A percentile compares a stretch with the other conserved stretches of the same genome.
Conservation (phyloP, 2,888 invertebrate species). For the Criorhina ranunculi region DNA sequence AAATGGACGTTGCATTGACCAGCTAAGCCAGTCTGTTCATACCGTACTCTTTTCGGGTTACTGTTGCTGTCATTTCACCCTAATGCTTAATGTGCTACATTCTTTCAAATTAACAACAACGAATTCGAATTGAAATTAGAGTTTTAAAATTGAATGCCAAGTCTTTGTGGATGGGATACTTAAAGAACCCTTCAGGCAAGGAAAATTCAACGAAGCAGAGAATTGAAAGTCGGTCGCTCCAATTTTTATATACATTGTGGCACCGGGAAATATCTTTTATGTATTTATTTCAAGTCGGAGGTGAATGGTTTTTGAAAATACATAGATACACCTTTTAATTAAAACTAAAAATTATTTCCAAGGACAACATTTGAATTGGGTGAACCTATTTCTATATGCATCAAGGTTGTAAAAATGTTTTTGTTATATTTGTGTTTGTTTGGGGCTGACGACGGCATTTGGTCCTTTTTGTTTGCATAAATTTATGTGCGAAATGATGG, state of each 20-base stretch:
- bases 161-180: constrained; percentile 9
- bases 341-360: constrained; percentile 1
- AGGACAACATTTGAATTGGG: constrained; percentile 3
- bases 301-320: background rate
- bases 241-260: constrained; percentile 4
- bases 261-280: background rate
- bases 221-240: constrained; percentile 48
- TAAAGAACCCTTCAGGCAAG: constrained; percentile 27
- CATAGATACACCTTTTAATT: background rate
- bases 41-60: no score
- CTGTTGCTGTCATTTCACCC: no score
- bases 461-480: background rate
- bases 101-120: background rate
- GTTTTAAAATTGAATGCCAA: constrained; percentile 46
- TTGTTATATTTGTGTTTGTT: background rate
- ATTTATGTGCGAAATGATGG: constrained; percentile 21
- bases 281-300: constrained; percentile 6
- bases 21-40: no score
- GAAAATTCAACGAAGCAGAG: constrained; percentile 37
- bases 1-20: no score
- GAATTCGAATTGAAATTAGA: constrained; percentile 30
- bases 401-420: background rate
- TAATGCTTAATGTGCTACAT: no score
- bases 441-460: background rate
- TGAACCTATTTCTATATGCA: background rate